Evolutionary conservation across 53 echinoderm and acorn worm genomes (phyloP).

Genomic region (Stichopus horrens): DNA sequence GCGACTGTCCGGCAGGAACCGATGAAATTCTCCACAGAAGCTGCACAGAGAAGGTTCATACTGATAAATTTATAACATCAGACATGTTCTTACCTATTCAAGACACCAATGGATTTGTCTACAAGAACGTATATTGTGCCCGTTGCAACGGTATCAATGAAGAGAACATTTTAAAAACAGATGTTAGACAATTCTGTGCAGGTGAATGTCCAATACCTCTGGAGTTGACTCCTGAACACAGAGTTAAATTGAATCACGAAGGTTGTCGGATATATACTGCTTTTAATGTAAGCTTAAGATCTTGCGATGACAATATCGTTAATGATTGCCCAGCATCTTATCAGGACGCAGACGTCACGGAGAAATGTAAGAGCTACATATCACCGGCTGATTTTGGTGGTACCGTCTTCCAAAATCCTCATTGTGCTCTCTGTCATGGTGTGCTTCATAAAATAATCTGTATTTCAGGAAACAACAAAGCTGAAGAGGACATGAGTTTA

Average conservation of each 20-base stretch:
- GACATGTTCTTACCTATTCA: background rate
- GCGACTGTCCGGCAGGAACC: slow-evolving; percentile 8
- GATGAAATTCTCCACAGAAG: background rate
- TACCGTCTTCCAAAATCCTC: background rate
- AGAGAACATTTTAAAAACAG: no score
- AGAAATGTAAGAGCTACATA: slow-evolving; percentile 14
- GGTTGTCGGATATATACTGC: background rate
- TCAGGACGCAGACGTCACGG: background rate
- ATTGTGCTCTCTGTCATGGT: background rate
- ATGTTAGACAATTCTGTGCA: background rate
- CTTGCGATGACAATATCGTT: background rate
- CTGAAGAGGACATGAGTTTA: background rate
- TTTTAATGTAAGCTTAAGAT: no score
- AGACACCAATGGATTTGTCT: background rate
- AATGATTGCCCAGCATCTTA: background rate
- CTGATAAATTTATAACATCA: background rate
- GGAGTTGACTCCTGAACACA: background rate
- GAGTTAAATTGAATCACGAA: background rate
- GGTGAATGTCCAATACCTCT: background rate
- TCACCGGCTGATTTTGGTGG: background rate
- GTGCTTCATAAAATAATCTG: background rate
- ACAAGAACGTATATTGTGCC: slow-evolving; percentile 23
- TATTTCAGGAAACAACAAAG: background rate
- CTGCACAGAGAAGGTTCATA: background rate
- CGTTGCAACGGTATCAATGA: slow-evolving; percentile 8